Conservation (phyloP, 2,113 vertebrate genomes). For the Columbina picui region DNA sequence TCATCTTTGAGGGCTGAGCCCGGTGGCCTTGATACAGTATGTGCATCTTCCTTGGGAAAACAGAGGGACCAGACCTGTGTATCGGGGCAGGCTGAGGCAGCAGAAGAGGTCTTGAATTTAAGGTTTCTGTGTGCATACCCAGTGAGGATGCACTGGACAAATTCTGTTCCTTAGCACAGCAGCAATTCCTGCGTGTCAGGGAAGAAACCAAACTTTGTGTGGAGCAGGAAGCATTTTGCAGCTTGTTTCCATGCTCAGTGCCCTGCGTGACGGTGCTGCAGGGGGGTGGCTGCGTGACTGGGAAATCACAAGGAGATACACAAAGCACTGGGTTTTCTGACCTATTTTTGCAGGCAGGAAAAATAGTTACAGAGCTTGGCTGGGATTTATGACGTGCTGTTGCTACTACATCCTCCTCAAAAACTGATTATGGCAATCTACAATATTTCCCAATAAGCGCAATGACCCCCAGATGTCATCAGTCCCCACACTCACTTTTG, state of each 20-base stretch:
- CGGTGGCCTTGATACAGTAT: no score
- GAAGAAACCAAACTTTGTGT: background rate
- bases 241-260: background rate
- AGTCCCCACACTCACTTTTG: background rate
- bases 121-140: background rate
- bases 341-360: background rate
- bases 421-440: background rate
- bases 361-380: background rate
- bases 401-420: background rate
- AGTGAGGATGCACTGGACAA: accelerated
- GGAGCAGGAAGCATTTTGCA: background rate
- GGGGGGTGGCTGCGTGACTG: background rate
- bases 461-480: background rate
- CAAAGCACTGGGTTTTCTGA: background rate
- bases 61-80: no score
- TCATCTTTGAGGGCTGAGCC: background rate
- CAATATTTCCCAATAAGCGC: background rate
- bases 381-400: background rate
- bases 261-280: background rate
- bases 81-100: accelerated
- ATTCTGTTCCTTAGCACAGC: accelerated
- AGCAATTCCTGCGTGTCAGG: background rate
- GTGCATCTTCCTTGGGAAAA: background rate
- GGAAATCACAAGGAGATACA: background rate
- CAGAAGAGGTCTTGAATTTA: background rate